Conservation (phyloP, 2,888 invertebrate species). For the Parapristionchus giblindavisi region DNA sequence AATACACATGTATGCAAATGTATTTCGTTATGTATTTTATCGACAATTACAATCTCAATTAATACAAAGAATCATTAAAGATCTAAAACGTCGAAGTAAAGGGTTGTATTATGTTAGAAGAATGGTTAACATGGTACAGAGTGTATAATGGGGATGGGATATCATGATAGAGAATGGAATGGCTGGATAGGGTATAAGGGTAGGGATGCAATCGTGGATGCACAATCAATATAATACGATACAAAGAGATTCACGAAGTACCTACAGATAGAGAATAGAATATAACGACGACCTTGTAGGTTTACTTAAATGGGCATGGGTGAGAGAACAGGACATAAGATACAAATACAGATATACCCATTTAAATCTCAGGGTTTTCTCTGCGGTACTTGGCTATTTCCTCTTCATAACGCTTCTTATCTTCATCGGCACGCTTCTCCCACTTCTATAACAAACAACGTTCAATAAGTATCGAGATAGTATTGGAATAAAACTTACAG, state of each 20-base stretch:
- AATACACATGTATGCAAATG: background rate
- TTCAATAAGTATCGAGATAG: background rate
- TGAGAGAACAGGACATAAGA: background rate
- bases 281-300: background rate
- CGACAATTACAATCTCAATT: background rate
- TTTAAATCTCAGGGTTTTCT: conserved; percentile 42
- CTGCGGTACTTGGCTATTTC: conserved; percentile 87
- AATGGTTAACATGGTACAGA: background rate
- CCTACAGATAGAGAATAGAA: background rate
- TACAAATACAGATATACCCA: too few species aligned
- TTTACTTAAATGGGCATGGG: background rate
- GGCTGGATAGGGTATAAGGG: too few species aligned
- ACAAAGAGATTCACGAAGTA: conserved; percentile 9
- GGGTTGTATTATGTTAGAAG: too few species aligned
- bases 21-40: background rate
- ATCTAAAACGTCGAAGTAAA: too few species aligned
- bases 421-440: conserved; percentile 85
- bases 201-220: background rate
- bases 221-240: too few species aligned
- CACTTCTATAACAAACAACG: conserved; percentile 79
- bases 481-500: conserved; percentile 2
- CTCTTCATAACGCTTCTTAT: conserved; percentile 84
- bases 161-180: conserved; percentile 27
- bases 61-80: conserved; percentile 10
- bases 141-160: background rate